phyloP scores from a whole-genome alignment of 30 jellyfish, hydroid and myxozoan species.

The Pseudorhiza aurosa region DNA sequence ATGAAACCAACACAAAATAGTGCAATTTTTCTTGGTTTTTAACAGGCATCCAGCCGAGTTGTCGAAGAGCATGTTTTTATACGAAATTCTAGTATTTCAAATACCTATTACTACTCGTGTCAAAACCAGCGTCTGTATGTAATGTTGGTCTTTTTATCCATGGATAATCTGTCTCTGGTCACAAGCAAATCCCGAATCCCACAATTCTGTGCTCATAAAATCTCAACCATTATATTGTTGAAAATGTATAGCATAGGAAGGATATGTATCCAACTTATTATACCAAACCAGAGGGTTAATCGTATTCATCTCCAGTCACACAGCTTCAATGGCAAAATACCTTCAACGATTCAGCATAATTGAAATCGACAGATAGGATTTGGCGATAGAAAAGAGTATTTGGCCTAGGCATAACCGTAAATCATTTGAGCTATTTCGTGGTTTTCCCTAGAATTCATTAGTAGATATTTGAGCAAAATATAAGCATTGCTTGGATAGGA shows the following conservation, averaged over 20 bases:
- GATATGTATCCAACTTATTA: background rate
- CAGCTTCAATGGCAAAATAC: background rate
- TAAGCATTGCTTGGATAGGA: background rate
- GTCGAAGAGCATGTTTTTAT: too few relatives aligned
- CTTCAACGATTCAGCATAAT: background rate
- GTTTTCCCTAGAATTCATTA: background rate
- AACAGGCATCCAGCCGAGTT: too few relatives aligned
- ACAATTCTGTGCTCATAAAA: background rate
- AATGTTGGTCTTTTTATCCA: background rate
- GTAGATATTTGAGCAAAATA: background rate
- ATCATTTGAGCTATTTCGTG: background rate
- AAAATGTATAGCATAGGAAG: background rate
- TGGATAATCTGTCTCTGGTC: background rate
- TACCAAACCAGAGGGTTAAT: background rate
- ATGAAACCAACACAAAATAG: too few relatives aligned
- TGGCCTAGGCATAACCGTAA: constrained; percentile 4
- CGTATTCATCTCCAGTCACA: background rate
- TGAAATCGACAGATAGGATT: constrained; percentile 5
- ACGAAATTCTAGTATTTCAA: too few relatives aligned
- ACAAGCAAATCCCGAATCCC: background rate
- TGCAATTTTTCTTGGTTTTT: too few relatives aligned
- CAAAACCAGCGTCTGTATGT: background rate
- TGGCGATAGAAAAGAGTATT: background rate
- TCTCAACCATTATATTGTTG: background rate
- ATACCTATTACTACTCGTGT: too few relatives aligned